Base-by-base conservation (phyloP, 2,113 vertebrate genomes). In the Corythoichthys haematopterus region DNA sequence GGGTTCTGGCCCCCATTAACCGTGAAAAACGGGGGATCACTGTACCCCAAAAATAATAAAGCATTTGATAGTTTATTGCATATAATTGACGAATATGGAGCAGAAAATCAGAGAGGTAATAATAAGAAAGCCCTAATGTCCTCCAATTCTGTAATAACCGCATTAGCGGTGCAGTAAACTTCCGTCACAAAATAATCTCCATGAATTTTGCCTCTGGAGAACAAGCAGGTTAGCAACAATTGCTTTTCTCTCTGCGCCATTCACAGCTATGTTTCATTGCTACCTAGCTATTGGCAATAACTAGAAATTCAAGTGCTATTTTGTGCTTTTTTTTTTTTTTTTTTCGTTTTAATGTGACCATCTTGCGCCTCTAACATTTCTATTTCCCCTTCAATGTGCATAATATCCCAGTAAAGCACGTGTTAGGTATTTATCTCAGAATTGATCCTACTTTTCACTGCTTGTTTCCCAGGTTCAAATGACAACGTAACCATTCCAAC, bases 401-500 rank as follows among this genome's bases (percentile, higher is more conserved):
- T 66, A 78, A 71, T 70, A 67, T 52, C 28, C 46, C 37, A 45
- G 20, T 46, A n/a, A 2, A 58, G 43, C 50, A 16, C 51, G 55
- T 79, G 75, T 68, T 50, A 62, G 36, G 36, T 58, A 36, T 1
- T 35, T n/a, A 11, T 20, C n/a, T 56, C 6, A 40, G 64, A 43
- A 16, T 3, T 28, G 51, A 55, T 69, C 64, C 86, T 16, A 84
- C 33, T 63, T 64, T 75, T 15, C 46, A 6, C 38, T 77, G 47
- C 38, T 64, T 85, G 73, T 69, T 33, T 84, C 87, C 20, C 84
- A 93, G 97, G 93, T 91, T 88, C 90, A 90, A 91, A 92, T 92
- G 93, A 95, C 81, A 89, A 86, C 90, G 88, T 75, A 74, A 91
- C 80, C 86, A 88, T 90, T 86, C 85, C 91, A 84, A 91, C 92